Evolutionary conservation across 2,888 invertebrate species (phyloP).

Genomic region (Tipula vernalis): DNA sequence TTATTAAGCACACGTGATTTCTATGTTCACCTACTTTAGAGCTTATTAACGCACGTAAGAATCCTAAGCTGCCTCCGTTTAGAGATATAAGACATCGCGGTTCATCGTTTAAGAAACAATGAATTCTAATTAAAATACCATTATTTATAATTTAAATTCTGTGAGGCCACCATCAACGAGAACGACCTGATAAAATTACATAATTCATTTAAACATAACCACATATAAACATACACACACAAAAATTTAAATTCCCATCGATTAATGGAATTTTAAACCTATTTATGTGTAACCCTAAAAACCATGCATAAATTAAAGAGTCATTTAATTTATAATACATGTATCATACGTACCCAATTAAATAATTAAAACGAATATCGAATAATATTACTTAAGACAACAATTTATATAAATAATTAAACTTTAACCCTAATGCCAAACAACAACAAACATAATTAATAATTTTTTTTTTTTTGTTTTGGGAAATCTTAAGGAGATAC

Average conservation of each 20-base stretch:
- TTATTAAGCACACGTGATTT: background rate
- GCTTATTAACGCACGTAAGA: too few relatives aligned
- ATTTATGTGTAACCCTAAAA: background rate
- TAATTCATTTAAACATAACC: background rate
- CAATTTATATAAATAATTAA: background rate
- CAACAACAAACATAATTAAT: background rate
- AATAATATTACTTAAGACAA: background rate
- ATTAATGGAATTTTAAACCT: constrained; percentile 1
- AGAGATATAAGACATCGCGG: background rate
- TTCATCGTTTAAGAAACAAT: background rate
- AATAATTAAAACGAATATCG: background rate
- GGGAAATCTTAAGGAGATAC: background rate
- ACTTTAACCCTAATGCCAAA: background rate
- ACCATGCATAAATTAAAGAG: background rate
- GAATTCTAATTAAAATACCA: background rate
- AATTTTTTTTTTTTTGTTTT: background rate
- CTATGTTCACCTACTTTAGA: background rate
- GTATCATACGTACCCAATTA: background rate
- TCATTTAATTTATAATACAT: background rate
- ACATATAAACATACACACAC: background rate
- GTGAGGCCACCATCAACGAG: background rate
- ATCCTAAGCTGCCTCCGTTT: too few relatives aligned
- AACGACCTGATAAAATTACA: background rate
- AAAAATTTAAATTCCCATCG: background rate
- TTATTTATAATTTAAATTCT: background rate